Conservation (phyloP, 2,888 invertebrate genomes). For the Gastracanthus pulcherrimus region DNA sequence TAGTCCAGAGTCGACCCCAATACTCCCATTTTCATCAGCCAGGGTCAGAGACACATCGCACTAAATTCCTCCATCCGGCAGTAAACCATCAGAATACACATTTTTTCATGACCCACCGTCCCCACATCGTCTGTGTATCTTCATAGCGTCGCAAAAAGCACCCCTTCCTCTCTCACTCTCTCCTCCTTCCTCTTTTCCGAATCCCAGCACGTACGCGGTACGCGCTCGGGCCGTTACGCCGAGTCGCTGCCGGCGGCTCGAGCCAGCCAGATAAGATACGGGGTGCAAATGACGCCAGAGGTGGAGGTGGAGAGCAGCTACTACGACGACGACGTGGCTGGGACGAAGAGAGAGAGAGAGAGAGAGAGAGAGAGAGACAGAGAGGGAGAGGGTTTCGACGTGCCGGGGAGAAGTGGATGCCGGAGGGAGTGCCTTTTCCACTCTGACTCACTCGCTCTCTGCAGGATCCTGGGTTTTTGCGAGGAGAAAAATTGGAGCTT, state of each 20-base stretch:
- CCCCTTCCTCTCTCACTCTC: neutral
- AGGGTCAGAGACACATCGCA: neutral
- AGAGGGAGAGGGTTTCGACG: neutral
- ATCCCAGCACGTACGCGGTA: neutral
- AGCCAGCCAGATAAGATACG: neutral
- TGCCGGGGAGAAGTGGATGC: neutral
- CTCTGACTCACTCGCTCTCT: neutral
- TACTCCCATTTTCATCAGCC: neutral
- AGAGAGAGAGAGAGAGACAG: neutral
- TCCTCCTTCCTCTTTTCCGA: neutral
- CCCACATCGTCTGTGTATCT: neutral
- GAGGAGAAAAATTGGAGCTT: neutral
- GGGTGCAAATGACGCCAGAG: slow-evolving; percentile 12
- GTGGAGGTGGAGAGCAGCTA: neutral
- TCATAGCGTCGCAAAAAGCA: neutral
- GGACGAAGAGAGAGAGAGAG: neutral
- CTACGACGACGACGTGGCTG: neutral
- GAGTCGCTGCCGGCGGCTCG: neutral
- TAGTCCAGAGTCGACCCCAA: too few relatives aligned
- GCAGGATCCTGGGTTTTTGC: too few relatives aligned
- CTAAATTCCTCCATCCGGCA: neutral
- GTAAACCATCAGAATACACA: neutral
- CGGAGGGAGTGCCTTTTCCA: neutral
- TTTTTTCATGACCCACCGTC: neutral
- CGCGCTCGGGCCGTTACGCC: neutral